Evolutionary conservation across 1,140 invertebrate species (phyloP), one percentile per base, ranked within the genome.

Genomic region (Mylabris phalerata): DNA sequence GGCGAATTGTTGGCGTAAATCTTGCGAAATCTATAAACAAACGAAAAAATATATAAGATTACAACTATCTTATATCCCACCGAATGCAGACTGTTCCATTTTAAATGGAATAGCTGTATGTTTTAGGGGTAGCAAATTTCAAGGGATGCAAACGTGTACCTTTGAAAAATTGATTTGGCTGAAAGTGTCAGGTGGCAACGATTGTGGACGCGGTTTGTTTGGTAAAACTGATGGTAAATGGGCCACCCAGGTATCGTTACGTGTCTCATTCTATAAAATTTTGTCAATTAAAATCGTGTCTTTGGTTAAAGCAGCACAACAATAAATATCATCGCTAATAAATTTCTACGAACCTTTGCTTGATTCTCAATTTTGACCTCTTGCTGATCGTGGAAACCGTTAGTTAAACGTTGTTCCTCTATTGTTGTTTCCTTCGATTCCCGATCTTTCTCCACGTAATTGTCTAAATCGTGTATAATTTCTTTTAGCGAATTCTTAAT

Each of bases 401-500:
- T 32, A 45, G 11, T 32, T 45, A 38, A 44, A 10, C 39, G 44
- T 19, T 19, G 19, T 11, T 54, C 51, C 39, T 54, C 43, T 4
- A 26, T 41, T 32, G 26, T 43, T 6, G 50, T 38, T 10, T 57
- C 49, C 45, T 66, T 66, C 50, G 70, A 38, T 50, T 71, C 71
- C 32, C 64, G 63, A 60, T 74, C 72, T 51, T 67, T 72, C 48
- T 75, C 75, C 9, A 80, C 80, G 62, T 76, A 79, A 32, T 72
- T 72, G 66, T 82, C 81, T 64, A 83, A 79, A 67, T 82, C 81
- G 3, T 78, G 81, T 60, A 82, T 82, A 50, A 83, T 83, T 63
- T 82, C 79, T 56, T 80, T 79, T 32, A 83, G 71, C 10, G 77
- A 75, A 57, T 78, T 79, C 60, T 80, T 82, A 46, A 82, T 79